Conservation (phyloP, 2,888 invertebrate genomes). For the Platycheirus rosarum region DNA sequence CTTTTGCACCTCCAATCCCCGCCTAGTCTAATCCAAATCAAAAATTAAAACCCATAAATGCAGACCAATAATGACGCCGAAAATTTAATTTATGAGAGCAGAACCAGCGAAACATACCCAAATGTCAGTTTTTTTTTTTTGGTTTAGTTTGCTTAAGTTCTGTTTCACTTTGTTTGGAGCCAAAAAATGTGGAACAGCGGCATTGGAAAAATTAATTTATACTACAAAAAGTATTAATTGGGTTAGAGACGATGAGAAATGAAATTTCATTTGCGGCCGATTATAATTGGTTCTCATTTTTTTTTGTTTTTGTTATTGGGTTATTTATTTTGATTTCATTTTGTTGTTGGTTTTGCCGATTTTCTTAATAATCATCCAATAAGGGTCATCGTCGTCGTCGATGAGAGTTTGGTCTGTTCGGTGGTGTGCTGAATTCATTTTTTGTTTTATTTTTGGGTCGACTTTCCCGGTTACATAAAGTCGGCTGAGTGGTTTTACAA, state of each 20-base stretch:
- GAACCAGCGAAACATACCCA: background rate
- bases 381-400: constrained; percentile 70
- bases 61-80: constrained; percentile 9
- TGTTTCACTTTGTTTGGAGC: constrained; percentile 30
- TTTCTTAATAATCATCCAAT: constrained; percentile 18
- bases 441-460: constrained; percentile 16
- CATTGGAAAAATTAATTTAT: constrained; percentile 43
- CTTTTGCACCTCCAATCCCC: constrained; percentile 16
- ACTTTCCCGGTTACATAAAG: constrained; percentile 66
- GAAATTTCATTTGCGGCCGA: constrained; percentile 53
- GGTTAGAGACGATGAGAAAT: constrained; percentile 64
- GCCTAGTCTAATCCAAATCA: constrained; percentile 18
- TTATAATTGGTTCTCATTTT: constrained; percentile 35
- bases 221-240: constrained; percentile 62
- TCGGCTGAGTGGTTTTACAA: constrained; percentile 32
- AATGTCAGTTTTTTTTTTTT: background rate
- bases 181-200: constrained; percentile 54
- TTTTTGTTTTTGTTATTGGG: constrained; percentile 2
- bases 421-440: constrained; percentile 60
- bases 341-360: constrained; percentile 10
- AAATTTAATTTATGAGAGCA: constrained; percentile 11
- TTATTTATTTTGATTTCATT: constrained; percentile 10
- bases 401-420: constrained; percentile 24
- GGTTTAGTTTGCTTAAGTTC: background rate
- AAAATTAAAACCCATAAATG: constrained; percentile 4